Conservation (phyloP, 2,797 vertebrate species). For the Anguilla obscura region DNA sequence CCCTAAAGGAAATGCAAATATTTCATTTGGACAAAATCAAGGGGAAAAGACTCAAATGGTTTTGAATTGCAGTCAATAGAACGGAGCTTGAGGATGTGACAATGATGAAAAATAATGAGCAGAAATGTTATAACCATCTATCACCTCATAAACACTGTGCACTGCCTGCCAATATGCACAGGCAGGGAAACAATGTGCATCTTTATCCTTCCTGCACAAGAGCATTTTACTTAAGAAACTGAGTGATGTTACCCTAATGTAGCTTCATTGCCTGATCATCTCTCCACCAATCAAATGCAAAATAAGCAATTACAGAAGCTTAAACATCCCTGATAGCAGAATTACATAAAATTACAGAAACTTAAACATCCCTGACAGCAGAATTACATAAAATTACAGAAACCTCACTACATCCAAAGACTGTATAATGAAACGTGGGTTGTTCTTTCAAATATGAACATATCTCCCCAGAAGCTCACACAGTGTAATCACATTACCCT, state of each 20-base stretch:
- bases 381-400: neutral
- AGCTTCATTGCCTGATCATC: neutral
- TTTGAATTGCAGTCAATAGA: slow-evolving; percentile 35
- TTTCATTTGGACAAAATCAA: slow-evolving; percentile 80
- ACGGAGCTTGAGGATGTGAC: neutral
- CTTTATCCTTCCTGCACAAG: neutral
- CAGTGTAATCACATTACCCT: neutral
- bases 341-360: neutral
- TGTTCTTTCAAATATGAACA: neutral
- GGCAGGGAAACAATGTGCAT: neutral
- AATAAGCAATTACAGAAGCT: neutral
- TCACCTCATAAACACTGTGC: neutral
- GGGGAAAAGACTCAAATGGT: slow-evolving; percentile 55
- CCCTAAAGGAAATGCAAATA: slow-evolving; percentile 85
- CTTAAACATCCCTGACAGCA: neutral
- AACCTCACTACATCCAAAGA: neutral
- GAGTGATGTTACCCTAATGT: neutral
- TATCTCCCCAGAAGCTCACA: neutral
- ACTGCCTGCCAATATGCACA: neutral
- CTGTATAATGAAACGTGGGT: neutral
- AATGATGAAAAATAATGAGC: slow-evolving; percentile 17
- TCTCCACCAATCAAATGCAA: neutral
- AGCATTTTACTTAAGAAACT: neutral
- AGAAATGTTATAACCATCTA: slow-evolving; percentile 5
- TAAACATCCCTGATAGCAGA: neutral